Conservation (phyloP, 2,797 vertebrate genomes). For the Arrhamphus sclerolepis region DNA sequence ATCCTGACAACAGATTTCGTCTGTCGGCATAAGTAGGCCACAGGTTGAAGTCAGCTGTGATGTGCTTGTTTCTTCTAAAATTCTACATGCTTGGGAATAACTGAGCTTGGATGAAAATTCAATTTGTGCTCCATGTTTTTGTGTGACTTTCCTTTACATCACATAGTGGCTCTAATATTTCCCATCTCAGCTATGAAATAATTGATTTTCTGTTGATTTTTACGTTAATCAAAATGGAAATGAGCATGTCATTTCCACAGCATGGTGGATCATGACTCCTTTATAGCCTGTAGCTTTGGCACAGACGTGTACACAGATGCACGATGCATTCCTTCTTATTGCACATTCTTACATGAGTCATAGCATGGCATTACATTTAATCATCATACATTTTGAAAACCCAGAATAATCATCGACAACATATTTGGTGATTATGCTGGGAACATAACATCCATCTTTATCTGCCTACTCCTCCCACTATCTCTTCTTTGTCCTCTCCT, state of each 20-base stretch:
- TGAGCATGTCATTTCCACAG: conserved; percentile 70
- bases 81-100: conserved; percentile 11
- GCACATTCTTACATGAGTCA: conserved; percentile 50
- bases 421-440: conserved; percentile 55
- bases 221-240: conserved; percentile 79
- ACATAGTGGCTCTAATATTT: conserved; percentile 31
- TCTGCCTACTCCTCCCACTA: conserved; percentile 55
- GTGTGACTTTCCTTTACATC: conserved; percentile 28
- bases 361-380: conserved; percentile 61
- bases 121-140: conserved; percentile 38
- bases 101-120: conserved; percentile 27
- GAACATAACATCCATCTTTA: conserved; percentile 58
- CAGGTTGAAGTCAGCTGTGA: conserved; percentile 41
- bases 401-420: conserved; percentile 51
- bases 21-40: conserved; percentile 38
- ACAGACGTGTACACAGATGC: conserved; percentile 23
- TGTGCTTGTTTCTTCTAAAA: conserved; percentile 27
- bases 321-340: conserved; percentile 13
- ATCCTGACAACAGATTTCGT: conserved; percentile 35
- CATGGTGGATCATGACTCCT: conserved; percentile 62
- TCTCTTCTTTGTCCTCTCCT: conserved; percentile 41
- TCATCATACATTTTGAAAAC: conserved; percentile 64
- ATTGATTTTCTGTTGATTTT: conserved; percentile 73
- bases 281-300: conserved; percentile 43
- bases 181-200: conserved; percentile 58